phyloP scores from a whole-genome alignment of 2,113 vertebrate species.

The Ictidomys tridecemlineatus region DNA sequence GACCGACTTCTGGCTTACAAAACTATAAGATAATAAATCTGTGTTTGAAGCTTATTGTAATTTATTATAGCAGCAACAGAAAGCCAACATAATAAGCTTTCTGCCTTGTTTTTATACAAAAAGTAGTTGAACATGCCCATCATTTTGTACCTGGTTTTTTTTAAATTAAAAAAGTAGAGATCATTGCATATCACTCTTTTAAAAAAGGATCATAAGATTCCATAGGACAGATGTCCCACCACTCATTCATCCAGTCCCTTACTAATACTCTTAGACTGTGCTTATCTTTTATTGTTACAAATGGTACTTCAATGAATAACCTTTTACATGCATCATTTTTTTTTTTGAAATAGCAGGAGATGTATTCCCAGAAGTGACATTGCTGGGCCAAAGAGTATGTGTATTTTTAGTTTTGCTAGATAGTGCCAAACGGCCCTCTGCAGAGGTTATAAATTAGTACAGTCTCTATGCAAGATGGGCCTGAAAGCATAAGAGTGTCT shows the following conservation, averaged over 20 bases:
- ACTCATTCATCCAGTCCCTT: background rate
- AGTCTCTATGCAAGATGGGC: background rate
- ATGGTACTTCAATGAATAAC: background rate
- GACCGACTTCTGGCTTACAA: background rate
- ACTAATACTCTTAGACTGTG: background rate
- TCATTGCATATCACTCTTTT: conserved; percentile 39
- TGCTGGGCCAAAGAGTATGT: background rate
- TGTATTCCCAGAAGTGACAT: conserved; percentile 40
- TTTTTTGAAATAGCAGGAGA: background rate
- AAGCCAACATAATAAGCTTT: background rate
- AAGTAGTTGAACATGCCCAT: background rate
- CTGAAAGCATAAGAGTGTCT: background rate
- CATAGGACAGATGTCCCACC: background rate
- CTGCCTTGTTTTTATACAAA: background rate
- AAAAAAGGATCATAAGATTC: background rate
- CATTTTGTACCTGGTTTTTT: conserved; percentile 14
- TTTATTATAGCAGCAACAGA: background rate
- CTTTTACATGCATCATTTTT: background rate
- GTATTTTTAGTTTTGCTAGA: background rate
- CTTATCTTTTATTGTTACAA: background rate
- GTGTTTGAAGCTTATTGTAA: background rate
- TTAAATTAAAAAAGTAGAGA: background rate
- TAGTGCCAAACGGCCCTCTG: background rate
- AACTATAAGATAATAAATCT: background rate
- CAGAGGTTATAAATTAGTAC: background rate